Base-by-base conservation (phyloP, 2,113 vertebrate species). In the Catharus minimus region DNA sequence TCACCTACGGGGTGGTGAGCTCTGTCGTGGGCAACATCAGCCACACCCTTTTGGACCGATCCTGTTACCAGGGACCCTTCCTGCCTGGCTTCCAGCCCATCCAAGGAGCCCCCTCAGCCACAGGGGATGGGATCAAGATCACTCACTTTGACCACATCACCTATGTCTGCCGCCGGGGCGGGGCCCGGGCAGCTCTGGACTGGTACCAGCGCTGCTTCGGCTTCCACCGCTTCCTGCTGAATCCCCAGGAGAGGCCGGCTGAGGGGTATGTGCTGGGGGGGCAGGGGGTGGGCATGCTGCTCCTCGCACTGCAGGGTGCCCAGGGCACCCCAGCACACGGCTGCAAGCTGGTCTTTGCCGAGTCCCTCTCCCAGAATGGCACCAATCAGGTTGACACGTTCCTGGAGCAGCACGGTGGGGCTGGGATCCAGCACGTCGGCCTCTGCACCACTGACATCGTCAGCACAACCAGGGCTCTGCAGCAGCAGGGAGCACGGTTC, bases 61-160 rank as follows among this genome's bases (percentile, higher is more conserved):
- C 97, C 2, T 76, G 39, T 21, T 99, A 98, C 76, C 43, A 3
- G 4, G 99, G 98, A 0, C 62, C 58, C 18, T 99, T 99, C 88
- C 76, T 99, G 60, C 99, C 99, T 0, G 98, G 98, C 18, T 99
- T 99, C 89, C 79, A 88, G 27, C 78, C 82, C 4, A 53, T 97
- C 26, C 53, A 43, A 15, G 82, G 79, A 13, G 24, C 50, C 33
- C 50, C 46, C 55, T 11, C 12, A 7, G 32, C 73, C 5, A 4
- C 0, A 0, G 80, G 18, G 36, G 55, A 90, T 7, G 22, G 77
- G 77, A 55, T 97, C 53, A 91, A 97, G 23, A 93, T 99, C 80
- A 98, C 97, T 22, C 98, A 98, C 49, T 98, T 99, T 7, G 99
- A 99, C 83, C 99, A 99, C 94, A 96, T 99, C 65, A 99, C 99